Base-by-base conservation (phyloP, 2,797 vertebrate species). In the Semotilus atromaculatus region DNA sequence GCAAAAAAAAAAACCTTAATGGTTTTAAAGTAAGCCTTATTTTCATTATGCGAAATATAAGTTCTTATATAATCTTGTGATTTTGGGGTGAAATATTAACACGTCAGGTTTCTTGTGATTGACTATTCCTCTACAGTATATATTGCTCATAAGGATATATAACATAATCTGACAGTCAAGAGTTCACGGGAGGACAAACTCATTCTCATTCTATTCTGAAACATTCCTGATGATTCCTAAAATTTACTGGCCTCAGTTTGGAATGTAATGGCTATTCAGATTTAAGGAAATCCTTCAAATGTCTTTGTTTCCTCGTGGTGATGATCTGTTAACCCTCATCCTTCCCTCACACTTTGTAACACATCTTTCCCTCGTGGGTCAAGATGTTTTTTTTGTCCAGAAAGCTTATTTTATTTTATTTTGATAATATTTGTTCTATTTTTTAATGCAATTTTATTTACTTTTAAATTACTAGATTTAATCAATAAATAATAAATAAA, bases 61-160 rank as follows among this genome's bases (percentile, higher is more conserved):
- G 19, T 55, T 55, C 29, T 36, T 14, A n/a, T 58, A 5, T 38
- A 4, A 9, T 34, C 3, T 55, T 55, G 58, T 60, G 74, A 60
- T 60, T 40, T 60, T 60, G 74, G 7, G 34, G 14, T 40, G 26
- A 66, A 31, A 8, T 66, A 66, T 75, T 34, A 40, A 66, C 4
- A 7, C 1, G 23, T 43, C 38, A 45, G 1, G 14, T 60, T 81
- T 72, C 16, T 19, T 23, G 26, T 48, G 48, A 6, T 19, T 51
- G 48, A 8, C 48, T 51, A 43, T 45, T 76, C 8, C 16, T 53
- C 71, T 13, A n/a, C 71, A 75, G 55, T 9, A 73, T 19, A 73
- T 66, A 86, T 83, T 74, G 68, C 68, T 75, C 72, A 58, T 23
- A 86, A 83, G 9, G 38, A 45, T 74, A 10, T 67, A 45, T 18